Conservation (phyloP, 1,140 invertebrate species). For the Adoxophyes honmai region DNA sequence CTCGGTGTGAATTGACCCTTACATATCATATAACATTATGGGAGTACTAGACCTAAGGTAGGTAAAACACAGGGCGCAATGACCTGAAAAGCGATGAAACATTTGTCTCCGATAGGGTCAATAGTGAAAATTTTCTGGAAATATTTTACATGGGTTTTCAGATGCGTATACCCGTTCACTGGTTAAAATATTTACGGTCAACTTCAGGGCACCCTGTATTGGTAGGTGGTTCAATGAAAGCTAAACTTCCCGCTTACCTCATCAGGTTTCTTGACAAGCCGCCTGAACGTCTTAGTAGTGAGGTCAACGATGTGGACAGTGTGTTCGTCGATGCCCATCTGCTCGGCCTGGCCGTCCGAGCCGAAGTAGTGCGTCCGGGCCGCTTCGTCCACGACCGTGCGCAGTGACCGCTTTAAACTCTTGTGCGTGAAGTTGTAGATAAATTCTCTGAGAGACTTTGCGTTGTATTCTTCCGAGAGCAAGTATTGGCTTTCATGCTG, state of each 20-base stretch:
- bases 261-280: conserved; percentile 46
- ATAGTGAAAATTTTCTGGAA: no score
- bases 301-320: conserved; percentile 45
- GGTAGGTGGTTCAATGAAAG: no score
- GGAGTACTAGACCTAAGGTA: no score
- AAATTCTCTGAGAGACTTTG: conserved; percentile 79
- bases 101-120: no score
- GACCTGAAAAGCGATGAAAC: no score
- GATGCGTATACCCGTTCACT: no score
- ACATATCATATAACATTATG: no score
- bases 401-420: conserved; percentile 73
- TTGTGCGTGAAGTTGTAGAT: conserved; percentile 82
- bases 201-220: no score
- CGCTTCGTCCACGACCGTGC: conserved; percentile 48
- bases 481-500: conserved; percentile 84
- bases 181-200: no score
- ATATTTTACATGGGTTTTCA: no score
- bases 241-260: conserved; percentile 35
- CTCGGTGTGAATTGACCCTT: no score
- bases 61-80: no score
- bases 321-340: conserved; percentile 27
- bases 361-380: conserved; percentile 66
- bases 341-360: conserved; percentile 30
- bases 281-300: conserved; percentile 52
- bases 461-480: conserved; percentile 78